Conservation (phyloP, 2,797 vertebrate genomes). For the Adrianichthys oophorus region DNA sequence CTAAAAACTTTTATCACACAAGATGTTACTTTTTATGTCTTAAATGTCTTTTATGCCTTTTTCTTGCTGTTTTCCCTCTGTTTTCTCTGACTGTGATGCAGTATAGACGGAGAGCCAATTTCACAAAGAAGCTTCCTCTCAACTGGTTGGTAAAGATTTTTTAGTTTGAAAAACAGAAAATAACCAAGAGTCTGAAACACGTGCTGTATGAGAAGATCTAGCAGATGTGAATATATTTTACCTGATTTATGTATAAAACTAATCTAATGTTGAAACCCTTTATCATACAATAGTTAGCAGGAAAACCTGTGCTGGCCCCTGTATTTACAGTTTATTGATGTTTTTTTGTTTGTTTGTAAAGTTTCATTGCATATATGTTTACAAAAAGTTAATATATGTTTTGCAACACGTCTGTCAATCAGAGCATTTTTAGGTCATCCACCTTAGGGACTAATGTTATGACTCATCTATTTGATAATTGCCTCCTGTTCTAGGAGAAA, state of each 20-base stretch:
- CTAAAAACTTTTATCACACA: slow-evolving; percentile 64
- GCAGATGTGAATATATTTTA: slow-evolving; percentile 80
- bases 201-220: slow-evolving; percentile 87
- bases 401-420: too few relatives aligned
- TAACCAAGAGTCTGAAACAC: slow-evolving; percentile 88
- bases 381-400: too few relatives aligned
- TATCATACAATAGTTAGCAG: too few relatives aligned
- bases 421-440: too few relatives aligned
- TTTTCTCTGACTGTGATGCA: slow-evolving; percentile 52
- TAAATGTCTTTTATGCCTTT: slow-evolving; percentile 27
- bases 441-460: too few relatives aligned
- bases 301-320: too few relatives aligned
- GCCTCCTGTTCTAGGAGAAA: too few relatives aligned
- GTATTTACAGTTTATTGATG: too few relatives aligned
- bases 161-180: slow-evolving; percentile 87
- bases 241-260: neutral
- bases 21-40: slow-evolving; percentile 54
- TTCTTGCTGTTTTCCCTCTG: slow-evolving; percentile 9
- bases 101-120: slow-evolving; percentile 80
- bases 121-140: slow-evolving; percentile 84
- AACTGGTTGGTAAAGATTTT: slow-evolving; percentile 86
- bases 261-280: too few relatives aligned
- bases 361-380: too few relatives aligned
- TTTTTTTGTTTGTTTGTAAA: too few relatives aligned
- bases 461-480: too few relatives aligned